Conservation (phyloP, 2,888 invertebrate genomes). For the Aphrophora alni region DNA sequence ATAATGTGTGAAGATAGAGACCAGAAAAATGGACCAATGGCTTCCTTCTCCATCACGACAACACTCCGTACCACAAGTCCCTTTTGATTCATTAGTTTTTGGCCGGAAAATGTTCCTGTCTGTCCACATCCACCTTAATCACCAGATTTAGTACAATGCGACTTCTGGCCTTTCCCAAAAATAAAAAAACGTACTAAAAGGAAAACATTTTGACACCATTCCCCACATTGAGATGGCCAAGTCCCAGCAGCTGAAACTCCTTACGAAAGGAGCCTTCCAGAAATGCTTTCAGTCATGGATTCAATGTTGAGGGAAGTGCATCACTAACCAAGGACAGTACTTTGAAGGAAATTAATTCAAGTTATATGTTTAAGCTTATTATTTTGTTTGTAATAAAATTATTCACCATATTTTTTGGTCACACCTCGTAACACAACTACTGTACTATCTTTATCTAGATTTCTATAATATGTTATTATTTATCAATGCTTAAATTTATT, state of each 20-base stretch:
- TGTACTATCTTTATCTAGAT: too few species aligned
- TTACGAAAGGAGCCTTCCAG: conserved; percentile 10
- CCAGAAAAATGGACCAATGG: conserved; percentile 44
- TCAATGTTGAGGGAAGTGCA: conserved; percentile 10
- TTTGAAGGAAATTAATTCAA: conserved; percentile 17
- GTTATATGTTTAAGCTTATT: conserved; percentile 13
- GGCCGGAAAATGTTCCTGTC: not conserved
- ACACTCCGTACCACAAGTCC: not conserved
- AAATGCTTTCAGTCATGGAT: conserved; percentile 13
- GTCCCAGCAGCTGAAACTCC: not conserved
- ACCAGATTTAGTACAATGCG: conserved; percentile 13
- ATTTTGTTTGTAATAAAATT: too few species aligned
- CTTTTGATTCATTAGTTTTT: not conserved
- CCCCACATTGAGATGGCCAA: not conserved
- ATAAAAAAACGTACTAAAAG: not conserved
- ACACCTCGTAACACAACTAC: not conserved
- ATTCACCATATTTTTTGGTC: not conserved
- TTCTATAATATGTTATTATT: too few species aligned
- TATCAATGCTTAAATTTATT: too few species aligned
- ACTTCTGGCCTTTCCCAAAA: not conserved
- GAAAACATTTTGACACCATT: not conserved
- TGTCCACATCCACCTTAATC: not conserved
- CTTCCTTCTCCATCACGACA: too few species aligned
- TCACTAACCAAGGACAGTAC: not conserved
- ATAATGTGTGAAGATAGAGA: conserved; percentile 40